These are phyloP conservation scores for Drosophila lacicola DNA, from an alignment of 2,888 invertebrate species.

Conservation along the genomic window DNA sequence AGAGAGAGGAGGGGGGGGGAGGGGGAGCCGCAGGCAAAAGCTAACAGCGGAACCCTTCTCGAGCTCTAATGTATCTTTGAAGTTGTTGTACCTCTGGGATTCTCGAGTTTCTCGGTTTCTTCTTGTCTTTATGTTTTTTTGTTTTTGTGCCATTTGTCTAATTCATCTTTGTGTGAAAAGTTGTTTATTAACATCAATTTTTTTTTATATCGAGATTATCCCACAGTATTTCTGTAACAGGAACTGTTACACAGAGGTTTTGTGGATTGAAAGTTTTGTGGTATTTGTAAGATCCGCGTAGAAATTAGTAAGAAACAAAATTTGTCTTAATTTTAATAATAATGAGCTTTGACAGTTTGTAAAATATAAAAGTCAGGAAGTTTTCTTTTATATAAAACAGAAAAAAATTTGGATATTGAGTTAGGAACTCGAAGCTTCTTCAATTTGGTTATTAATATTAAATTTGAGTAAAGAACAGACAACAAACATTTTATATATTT, in stretches of 20 bases:
- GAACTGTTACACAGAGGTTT: background rate
- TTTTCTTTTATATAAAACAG: no score
- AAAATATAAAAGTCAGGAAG: no score
- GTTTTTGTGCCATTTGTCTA: slow-evolving; percentile 35
- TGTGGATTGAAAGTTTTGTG: no score
- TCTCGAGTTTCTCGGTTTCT: slow-evolving; percentile 11
- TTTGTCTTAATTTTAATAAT: no score
- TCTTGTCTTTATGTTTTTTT: slow-evolving; percentile 11
- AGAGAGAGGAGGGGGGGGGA: background rate
- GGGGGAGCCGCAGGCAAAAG: slow-evolving; percentile 6
- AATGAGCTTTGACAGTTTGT: no score
- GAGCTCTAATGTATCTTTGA: slow-evolving; percentile 7
- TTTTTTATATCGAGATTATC: slow-evolving; percentile 11
- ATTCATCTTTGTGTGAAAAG: slow-evolving; percentile 55
- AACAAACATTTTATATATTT: no score
- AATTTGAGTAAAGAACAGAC: no score
- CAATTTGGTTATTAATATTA: no score
- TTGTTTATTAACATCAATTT: slow-evolving; percentile 25
- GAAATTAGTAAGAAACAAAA: no score
- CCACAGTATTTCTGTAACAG: slow-evolving; percentile 6
- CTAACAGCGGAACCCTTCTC: slow-evolving; percentile 18
- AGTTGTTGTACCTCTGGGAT: slow-evolving; percentile 13
- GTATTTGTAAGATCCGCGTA: no score
- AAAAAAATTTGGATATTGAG: no score
- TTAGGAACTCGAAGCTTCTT: no score